These are phyloP conservation scores for Urocynchramus pylzowi DNA, from an alignment of 2,113 vertebrate genomes.

Conservation along the genomic window DNA sequence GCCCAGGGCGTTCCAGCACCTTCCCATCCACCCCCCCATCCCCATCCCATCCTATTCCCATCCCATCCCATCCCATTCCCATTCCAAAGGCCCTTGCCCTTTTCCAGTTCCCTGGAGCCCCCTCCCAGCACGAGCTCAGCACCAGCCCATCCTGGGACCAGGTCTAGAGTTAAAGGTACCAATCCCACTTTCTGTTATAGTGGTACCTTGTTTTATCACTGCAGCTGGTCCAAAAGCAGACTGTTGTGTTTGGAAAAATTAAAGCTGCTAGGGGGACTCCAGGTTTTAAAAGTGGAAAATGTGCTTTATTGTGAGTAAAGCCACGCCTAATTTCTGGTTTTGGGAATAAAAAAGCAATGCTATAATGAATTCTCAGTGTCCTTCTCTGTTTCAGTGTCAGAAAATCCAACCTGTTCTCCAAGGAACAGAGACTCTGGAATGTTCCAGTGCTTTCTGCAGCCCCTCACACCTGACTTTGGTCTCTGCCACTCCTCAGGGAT, in stretches of 20 bases:
- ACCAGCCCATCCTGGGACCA: conserved; percentile 1
- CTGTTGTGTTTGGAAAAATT: fast-evolving
- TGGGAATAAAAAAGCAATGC: background rate
- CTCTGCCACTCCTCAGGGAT: background rate
- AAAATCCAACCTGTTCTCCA: background rate
- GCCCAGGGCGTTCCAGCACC: background rate
- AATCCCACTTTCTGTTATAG: background rate
- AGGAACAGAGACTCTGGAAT: background rate
- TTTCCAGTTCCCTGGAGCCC: background rate
- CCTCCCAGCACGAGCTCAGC: conserved; percentile 39
- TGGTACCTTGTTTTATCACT: fast-evolving
- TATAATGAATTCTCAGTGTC: fast-evolving
- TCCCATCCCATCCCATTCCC: no score
- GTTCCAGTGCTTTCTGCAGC: background rate
- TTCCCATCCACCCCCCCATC: no score
- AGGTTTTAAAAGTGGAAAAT: background rate
- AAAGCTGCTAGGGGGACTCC: no score
- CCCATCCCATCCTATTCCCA: background rate
- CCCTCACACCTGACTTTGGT: background rate
- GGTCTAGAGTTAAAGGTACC: background rate
- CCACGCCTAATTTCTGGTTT: background rate
- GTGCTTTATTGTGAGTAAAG: background rate
- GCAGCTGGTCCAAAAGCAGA: background rate
- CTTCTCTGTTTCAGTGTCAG: background rate
- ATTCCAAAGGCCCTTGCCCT: background rate